Conservation (phyloP, 2,113 vertebrate genomes). For the Picathartes gymnocephalus region DNA sequence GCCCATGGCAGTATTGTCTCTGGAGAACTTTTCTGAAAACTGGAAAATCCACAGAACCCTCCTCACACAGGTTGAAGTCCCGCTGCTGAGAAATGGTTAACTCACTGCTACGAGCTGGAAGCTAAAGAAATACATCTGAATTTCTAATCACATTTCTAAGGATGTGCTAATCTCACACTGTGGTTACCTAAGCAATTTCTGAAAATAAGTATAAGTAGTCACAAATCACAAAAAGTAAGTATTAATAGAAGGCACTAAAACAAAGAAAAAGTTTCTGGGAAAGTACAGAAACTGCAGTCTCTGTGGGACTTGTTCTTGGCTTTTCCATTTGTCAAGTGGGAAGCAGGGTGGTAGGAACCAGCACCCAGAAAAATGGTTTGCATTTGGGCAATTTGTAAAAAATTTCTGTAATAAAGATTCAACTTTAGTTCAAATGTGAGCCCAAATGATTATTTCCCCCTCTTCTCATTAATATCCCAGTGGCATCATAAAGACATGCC, state of each 20-base stretch:
- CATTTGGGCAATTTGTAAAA: neutral
- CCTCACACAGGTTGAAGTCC: neutral
- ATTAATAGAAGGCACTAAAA: neutral
- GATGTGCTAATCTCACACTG: neutral
- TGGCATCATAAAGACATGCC: neutral
- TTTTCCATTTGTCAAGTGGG: neutral
- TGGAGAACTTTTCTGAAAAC: neutral
- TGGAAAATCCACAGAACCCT: neutral
- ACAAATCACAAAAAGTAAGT: neutral
- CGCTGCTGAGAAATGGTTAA: neutral
- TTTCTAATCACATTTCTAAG: neutral
- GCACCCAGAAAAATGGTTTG: neutral
- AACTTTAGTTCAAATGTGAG: neutral
- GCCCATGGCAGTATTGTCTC: neutral
- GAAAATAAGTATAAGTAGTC: neutral
- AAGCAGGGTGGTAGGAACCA: neutral
- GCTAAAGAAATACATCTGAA: neutral
- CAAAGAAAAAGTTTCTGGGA: neutral
- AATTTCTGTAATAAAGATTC: neutral
- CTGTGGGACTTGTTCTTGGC: neutral
- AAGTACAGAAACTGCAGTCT: neutral
- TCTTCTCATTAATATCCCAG: neutral
- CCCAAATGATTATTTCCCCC: neutral
- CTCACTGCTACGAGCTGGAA: neutral
- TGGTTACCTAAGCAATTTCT: neutral